phyloP scores from a whole-genome alignment of 2,797 vertebrate species.

The Cetoscarus ocellatus region DNA sequence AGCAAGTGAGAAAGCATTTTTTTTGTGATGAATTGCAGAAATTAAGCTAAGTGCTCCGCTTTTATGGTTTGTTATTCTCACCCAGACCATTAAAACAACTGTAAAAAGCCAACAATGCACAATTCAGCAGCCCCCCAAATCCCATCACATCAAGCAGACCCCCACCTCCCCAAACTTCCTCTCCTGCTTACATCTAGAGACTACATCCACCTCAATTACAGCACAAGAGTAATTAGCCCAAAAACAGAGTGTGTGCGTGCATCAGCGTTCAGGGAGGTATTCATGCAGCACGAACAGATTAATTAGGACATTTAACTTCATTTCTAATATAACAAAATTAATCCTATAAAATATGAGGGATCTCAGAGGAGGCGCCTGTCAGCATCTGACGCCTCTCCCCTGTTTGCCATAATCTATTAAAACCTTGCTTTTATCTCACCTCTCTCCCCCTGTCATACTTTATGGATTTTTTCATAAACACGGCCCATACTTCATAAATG shows the following conservation, averaged over 20 bases:
- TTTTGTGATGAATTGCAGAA: constrained; percentile 57
- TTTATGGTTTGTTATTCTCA: constrained; percentile 65
- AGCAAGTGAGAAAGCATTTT: constrained; percentile 35
- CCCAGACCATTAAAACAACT: constrained; percentile 49
- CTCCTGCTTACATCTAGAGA: constrained; percentile 66
- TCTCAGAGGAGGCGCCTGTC: constrained; percentile 92
- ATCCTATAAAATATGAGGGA: constrained; percentile 94
- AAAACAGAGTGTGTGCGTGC: constrained; percentile 73
- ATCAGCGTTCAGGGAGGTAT: constrained; percentile 79
- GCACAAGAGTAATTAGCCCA: constrained; percentile 88
- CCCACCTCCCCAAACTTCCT: constrained; percentile 60
- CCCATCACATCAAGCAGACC: constrained; percentile 44
- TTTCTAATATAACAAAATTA: constrained; percentile 95
- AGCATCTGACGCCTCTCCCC: constrained; percentile 90
- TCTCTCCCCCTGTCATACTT: constrained; percentile 93
- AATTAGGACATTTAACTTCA: constrained; percentile 96
- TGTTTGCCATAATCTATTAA: constrained; percentile 96
- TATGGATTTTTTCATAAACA: constrained; percentile 99
- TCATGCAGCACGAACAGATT: constrained; percentile 91
- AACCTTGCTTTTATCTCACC: constrained; percentile 96
- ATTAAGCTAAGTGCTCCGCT: constrained; percentile 60
- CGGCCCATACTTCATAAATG: constrained; percentile 99
- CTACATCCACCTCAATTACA: constrained; percentile 81
- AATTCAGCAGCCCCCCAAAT: constrained; percentile 30
- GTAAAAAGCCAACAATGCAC: constrained; percentile 61